A percentile compares a stretch with the other conserved stretches of the same genome.
Evolutionary conservation across 2,797 vertebrate genomes (phyloP).

Genomic region (Tapera naevia): DNA sequence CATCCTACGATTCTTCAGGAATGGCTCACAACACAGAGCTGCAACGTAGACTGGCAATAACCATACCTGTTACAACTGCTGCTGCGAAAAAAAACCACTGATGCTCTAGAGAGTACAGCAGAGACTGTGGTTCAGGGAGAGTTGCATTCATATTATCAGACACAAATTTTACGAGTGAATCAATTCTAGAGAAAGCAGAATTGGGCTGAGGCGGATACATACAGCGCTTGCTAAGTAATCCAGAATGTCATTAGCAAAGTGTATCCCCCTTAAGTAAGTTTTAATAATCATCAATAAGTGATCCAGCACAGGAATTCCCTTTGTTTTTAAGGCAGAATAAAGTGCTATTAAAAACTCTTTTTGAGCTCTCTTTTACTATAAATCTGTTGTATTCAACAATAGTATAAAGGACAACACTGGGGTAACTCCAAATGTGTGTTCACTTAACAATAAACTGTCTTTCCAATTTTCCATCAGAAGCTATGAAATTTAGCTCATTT

Average conservation of each 20-base stretch:
- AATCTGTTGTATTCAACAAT: not conserved
- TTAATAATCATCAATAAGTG: not conserved
- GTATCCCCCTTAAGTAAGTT: not conserved
- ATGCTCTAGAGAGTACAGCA: not conserved
- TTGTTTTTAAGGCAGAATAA: not conserved
- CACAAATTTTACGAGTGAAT: not conserved
- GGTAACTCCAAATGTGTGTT: not conserved
- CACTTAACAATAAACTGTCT: not conserved
- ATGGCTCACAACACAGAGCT: not conserved
- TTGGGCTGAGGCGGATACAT: not conserved
- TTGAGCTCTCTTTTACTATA: not conserved
- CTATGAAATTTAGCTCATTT: not conserved
- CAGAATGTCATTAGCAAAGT: not conserved
- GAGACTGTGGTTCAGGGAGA: not conserved
- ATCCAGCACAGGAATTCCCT: not conserved
- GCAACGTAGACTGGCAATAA: not conserved
- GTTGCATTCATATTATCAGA: not conserved
- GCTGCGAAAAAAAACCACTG: not conserved
- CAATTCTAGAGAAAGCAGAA: not conserved
- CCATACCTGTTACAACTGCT: not conserved
- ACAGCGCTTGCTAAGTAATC: not conserved
- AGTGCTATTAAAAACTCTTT: not conserved
- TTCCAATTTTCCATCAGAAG: not conserved
- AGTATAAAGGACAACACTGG: not conserved
- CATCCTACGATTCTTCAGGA: not conserved